Conservation (phyloP, 2,113 vertebrate genomes). For the Sphyrna mokarran region DNA sequence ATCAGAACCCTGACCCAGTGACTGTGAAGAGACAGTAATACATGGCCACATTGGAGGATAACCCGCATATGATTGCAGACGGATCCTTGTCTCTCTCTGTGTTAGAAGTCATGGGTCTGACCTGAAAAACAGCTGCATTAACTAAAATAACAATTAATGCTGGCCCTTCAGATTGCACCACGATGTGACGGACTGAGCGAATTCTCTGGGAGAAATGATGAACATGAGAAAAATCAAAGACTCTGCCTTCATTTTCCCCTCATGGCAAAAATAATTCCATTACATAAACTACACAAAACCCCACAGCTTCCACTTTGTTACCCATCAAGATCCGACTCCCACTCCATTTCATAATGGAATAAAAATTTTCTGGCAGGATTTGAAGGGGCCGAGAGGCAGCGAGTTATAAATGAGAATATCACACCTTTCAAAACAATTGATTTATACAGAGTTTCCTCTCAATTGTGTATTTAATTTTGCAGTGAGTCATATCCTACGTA, state of each 20-base stretch:
- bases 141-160: background rate
- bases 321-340: background rate
- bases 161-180: background rate
- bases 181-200: background rate
- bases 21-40: background rate
- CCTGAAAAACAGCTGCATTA: background rate
- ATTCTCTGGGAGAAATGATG: background rate
- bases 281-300: background rate
- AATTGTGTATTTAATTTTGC: background rate
- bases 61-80: background rate
- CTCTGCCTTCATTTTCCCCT: background rate
- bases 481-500: background rate
- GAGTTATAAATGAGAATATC: background rate
- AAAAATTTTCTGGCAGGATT: background rate
- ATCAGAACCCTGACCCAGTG: background rate
- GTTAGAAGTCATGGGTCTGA: background rate
- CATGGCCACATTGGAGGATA: background rate
- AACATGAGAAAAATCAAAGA: background rate
- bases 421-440: background rate
- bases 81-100: background rate
- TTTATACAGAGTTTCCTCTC: background rate
- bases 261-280: background rate
- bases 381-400: background rate
- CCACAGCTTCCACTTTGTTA: background rate
- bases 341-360: background rate